A percentile compares a stretch with the other conserved stretches of the same genome.
These are phyloP conservation scores for Ophioninae sp. DNA, from an alignment of 2,888 invertebrate species.

Conservation along the genomic window DNA sequence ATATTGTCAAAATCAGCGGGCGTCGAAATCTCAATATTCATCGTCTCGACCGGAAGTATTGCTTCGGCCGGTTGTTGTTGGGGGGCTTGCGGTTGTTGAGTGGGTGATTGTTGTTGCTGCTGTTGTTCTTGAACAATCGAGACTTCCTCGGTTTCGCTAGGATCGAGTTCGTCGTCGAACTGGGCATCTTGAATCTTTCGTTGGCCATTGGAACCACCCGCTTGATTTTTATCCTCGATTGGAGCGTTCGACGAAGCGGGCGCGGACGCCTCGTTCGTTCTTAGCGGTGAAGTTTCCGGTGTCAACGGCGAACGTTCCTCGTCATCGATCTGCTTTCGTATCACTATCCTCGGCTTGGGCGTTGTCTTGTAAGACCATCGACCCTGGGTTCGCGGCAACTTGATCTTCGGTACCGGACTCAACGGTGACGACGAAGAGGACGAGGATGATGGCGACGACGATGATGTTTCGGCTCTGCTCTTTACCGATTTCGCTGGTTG, in stretches of 20 bases:
- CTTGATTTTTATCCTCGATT: slow-evolving; percentile 81
- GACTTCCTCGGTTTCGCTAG: slow-evolving; percentile 85
- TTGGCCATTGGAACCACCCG: slow-evolving; percentile 78
- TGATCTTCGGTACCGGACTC: slow-evolving; percentile 89
- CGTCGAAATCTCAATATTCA: slow-evolving; percentile 94
- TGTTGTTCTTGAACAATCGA: slow-evolving; percentile 75
- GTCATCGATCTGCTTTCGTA: slow-evolving; percentile 85
- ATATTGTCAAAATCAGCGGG: slow-evolving; percentile 92
- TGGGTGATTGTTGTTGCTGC: slow-evolving; percentile 59
- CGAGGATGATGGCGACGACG: slow-evolving; percentile 66
- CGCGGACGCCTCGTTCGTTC: slow-evolving; percentile 80
- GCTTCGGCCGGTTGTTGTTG: slow-evolving; percentile 76
- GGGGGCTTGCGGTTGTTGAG: slow-evolving; percentile 72
- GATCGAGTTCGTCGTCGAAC: slow-evolving; percentile 85
- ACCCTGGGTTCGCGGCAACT: slow-evolving; percentile 90
- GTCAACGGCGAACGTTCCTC: slow-evolving; percentile 71
- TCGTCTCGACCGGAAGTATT: slow-evolving; percentile 87
- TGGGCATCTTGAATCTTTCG: slow-evolving; percentile 72
- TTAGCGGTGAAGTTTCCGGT: slow-evolving; percentile 49
- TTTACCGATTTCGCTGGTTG: slow-evolving; percentile 79
- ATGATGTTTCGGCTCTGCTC: slow-evolving; percentile 60
- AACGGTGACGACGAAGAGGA: slow-evolving; percentile 65
- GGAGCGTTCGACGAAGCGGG: slow-evolving; percentile 41
- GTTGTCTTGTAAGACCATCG: slow-evolving; percentile 96
- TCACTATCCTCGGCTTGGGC: slow-evolving; percentile 92